Conservation (phyloP, 35 echinoderm and acorn worm genomes). For the Hemicentrotus pulcherrimus region DNA sequence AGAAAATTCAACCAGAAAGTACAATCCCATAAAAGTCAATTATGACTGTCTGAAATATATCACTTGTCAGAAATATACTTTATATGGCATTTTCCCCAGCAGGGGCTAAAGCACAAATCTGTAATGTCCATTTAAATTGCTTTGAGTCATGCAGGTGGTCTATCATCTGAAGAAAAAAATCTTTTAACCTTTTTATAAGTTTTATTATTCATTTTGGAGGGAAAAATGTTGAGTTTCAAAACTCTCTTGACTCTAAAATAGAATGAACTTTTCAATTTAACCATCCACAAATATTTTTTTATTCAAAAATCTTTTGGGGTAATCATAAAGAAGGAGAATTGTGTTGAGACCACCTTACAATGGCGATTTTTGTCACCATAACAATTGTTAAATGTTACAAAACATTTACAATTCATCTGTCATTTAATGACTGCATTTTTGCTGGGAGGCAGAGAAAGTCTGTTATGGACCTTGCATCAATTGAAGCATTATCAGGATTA, state of each 20-base stretch:
- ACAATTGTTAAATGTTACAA: too few relatives aligned
- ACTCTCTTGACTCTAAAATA: too few relatives aligned
- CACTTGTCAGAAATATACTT: background rate
- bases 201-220: too few relatives aligned
- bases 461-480: background rate
- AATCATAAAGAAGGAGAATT: too few relatives aligned
- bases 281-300: too few relatives aligned
- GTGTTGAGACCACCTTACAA: background rate
- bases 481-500: background rate
- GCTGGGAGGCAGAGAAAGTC: background rate
- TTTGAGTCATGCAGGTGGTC: background rate
- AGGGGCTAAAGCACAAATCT: background rate
- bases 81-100: background rate
- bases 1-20: background rate
- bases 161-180: background rate
- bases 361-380: background rate
- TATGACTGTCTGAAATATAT: background rate
- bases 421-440: background rate
- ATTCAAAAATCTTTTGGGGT: too few relatives aligned
- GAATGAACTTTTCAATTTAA: too few relatives aligned
- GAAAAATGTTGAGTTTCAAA: too few relatives aligned
- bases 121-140: background rate
- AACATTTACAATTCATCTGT: background rate
- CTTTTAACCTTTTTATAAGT: too few relatives aligned
- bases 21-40: background rate